These are phyloP conservation scores for Hypomecis punctinalis DNA, from an alignment of 2,888 invertebrate genomes.

Conservation along the genomic window DNA sequence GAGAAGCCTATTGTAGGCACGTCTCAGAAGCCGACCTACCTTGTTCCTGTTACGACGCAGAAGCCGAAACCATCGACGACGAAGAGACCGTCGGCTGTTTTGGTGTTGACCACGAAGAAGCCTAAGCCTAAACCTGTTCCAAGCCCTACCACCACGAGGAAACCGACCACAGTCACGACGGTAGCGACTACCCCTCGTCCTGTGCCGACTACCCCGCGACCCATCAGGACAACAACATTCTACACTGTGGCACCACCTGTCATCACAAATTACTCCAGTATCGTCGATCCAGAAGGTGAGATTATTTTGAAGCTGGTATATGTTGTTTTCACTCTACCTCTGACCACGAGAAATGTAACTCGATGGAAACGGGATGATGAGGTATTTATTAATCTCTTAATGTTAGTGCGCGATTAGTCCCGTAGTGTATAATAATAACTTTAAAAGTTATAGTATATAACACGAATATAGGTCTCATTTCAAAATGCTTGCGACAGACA, in stretches of 20 bases:
- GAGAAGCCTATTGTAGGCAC: constrained; percentile 70
- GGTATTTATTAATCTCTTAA: too few species aligned
- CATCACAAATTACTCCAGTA: constrained; percentile 77
- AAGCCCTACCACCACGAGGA: constrained; percentile 53
- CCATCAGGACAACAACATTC: constrained; percentile 73
- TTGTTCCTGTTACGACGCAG: constrained; percentile 73
- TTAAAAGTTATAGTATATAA: too few species aligned
- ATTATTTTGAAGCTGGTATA: background rate
- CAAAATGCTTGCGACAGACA: too few species aligned
- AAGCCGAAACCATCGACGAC: constrained; percentile 61
- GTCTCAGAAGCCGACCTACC: constrained; percentile 74
- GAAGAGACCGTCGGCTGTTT: constrained; percentile 59
- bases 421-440: too few species aligned
- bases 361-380: too few species aligned
- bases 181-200: constrained; percentile 58
- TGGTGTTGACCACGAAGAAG: constrained; percentile 63
- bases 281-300: constrained; percentile 83
- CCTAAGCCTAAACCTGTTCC: constrained; percentile 60
- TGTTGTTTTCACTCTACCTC: too few species aligned
- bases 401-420: too few species aligned
- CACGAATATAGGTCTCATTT: too few species aligned
- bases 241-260: constrained; percentile 74
- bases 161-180: constrained; percentile 54
- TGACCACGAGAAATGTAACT: too few species aligned
- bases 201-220: constrained; percentile 54